phyloP scores from a whole-genome alignment of 2,797 vertebrate species.

The Sciaenops ocellatus region DNA sequence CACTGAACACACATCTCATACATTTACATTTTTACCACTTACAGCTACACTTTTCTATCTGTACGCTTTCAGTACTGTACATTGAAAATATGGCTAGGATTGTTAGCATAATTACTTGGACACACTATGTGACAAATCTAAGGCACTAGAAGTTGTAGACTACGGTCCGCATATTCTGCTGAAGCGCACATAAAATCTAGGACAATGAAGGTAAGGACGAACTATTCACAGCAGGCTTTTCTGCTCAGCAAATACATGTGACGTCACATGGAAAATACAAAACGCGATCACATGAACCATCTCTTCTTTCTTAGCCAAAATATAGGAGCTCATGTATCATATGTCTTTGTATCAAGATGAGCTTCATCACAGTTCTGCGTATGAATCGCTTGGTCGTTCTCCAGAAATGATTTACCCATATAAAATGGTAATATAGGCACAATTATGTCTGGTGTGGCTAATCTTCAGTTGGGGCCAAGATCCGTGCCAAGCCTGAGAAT shows the following conservation, averaged over 20 bases:
- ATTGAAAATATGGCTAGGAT: slow-evolving; percentile 80
- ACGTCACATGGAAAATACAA: slow-evolving; percentile 58
- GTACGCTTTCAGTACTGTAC: slow-evolving; percentile 52
- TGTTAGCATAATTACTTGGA: slow-evolving; percentile 75
- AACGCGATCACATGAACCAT: slow-evolving; percentile 36
- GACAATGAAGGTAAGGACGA: slow-evolving; percentile 32
- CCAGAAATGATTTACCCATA: slow-evolving; percentile 42
- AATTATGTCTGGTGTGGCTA: slow-evolving; percentile 60
- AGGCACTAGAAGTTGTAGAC: slow-evolving; percentile 73
- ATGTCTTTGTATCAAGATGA: slow-evolving; percentile 35
- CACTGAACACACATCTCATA: slow-evolving; percentile 37
- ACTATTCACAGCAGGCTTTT: slow-evolving; percentile 62
- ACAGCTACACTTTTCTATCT: slow-evolving; percentile 22
- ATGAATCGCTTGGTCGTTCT: slow-evolving; percentile 28
- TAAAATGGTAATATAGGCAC: slow-evolving; percentile 71
- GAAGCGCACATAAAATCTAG: slow-evolving; percentile 66
- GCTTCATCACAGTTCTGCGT: slow-evolving; percentile 29
- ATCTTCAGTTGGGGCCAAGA: slow-evolving; percentile 48
- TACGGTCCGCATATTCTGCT: slow-evolving; percentile 64
- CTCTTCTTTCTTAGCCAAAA: slow-evolving; percentile 33
- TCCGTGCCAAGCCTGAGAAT: slow-evolving; percentile 71
- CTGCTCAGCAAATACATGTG: slow-evolving; percentile 55
- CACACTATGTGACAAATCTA: slow-evolving; percentile 72
- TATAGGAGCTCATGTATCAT: slow-evolving; percentile 37
- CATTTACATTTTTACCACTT: slow-evolving; percentile 34